Percentiles rank a stretch among this genome's conserved stretches.
Evolutionary conservation across 2,888 invertebrate species (phyloP).

Genomic region (Eudemis profundana): DNA sequence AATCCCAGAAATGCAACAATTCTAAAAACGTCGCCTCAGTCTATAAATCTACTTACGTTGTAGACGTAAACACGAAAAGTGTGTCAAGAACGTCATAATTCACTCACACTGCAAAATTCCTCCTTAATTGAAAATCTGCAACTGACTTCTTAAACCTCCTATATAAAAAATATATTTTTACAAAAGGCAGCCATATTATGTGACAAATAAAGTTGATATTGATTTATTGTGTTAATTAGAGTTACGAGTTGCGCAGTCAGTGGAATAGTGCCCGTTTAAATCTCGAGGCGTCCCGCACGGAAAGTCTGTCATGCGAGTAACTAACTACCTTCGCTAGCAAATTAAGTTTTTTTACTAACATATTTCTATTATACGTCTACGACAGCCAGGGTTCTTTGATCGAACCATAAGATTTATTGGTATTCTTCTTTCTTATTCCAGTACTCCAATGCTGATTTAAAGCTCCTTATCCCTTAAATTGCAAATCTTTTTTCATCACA

Average conservation of each 20-base stretch:
- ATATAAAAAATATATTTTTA: slow-evolving; percentile 29
- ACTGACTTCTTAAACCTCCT: slow-evolving; percentile 1
- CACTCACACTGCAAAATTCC: slow-evolving; percentile 45
- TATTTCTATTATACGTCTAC: slow-evolving; percentile 48
- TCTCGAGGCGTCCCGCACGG: slow-evolving; percentile 35
- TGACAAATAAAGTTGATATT: neutral
- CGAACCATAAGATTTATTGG: neutral
- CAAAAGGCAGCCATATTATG: slow-evolving; percentile 7
- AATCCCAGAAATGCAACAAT: slow-evolving; percentile 10
- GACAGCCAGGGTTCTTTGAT: slow-evolving; percentile 29
- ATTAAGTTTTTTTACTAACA: slow-evolving; percentile 48
- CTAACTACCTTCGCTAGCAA: slow-evolving; percentile 50
- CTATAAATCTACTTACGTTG: slow-evolving; percentile 22
- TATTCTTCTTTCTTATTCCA: neutral
- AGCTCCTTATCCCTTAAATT: neutral
- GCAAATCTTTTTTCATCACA: neutral
- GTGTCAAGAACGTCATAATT: slow-evolving; percentile 38
- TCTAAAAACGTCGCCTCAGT: slow-evolving; percentile 11
- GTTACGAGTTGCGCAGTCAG: slow-evolving; percentile 15
- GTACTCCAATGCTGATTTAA: neutral
- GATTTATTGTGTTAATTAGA: neutral
- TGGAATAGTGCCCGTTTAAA: slow-evolving; percentile 34
- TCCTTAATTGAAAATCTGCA: slow-evolving; percentile 50
- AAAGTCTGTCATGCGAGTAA: slow-evolving; percentile 52
- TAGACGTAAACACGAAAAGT: slow-evolving; percentile 33